Conservation (phyloP, 64 coral and sea anemone species). For the Pachyseris speciosa region DNA sequence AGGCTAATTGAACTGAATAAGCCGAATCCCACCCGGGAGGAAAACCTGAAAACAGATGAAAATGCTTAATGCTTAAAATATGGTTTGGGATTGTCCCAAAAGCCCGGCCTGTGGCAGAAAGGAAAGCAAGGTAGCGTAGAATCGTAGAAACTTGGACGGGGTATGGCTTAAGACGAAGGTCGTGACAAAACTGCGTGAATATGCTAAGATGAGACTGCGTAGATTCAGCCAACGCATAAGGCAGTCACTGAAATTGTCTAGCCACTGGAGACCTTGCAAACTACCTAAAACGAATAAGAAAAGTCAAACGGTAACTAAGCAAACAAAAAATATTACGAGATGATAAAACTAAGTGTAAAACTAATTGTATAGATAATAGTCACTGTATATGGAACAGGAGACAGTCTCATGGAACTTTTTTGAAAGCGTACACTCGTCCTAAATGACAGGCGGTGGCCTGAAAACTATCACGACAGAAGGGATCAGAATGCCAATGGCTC, state of each 20-base stretch:
- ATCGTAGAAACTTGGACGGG: background rate
- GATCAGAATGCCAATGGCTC: background rate
- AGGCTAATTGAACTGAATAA: background rate
- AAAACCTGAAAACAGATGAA: conserved; percentile 1
- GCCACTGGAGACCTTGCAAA: background rate
- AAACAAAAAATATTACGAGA: background rate
- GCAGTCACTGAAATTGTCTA: background rate
- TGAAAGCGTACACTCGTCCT: background rate
- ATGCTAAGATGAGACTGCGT: background rate
- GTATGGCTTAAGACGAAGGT: background rate
- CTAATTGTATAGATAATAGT: background rate
- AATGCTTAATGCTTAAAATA: conserved; percentile 14
- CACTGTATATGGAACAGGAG: conserved; percentile 3
- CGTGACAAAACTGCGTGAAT: conserved; percentile 8
- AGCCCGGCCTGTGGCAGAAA: background rate
- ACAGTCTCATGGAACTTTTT: background rate
- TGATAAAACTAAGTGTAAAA: background rate
- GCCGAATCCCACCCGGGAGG: background rate
- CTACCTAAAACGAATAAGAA: background rate
- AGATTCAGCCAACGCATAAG: background rate
- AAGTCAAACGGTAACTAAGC: conserved; percentile 2
- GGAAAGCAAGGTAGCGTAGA: background rate
- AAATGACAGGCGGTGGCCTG: background rate
- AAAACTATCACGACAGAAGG: background rate
- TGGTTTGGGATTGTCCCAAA: background rate